These are phyloP conservation scores for Aurelia aurita complex sp. Pacific DNA, from an alignment of 30 jellyfish, hydroid and myxozoan genomes.

Conservation along the genomic window DNA sequence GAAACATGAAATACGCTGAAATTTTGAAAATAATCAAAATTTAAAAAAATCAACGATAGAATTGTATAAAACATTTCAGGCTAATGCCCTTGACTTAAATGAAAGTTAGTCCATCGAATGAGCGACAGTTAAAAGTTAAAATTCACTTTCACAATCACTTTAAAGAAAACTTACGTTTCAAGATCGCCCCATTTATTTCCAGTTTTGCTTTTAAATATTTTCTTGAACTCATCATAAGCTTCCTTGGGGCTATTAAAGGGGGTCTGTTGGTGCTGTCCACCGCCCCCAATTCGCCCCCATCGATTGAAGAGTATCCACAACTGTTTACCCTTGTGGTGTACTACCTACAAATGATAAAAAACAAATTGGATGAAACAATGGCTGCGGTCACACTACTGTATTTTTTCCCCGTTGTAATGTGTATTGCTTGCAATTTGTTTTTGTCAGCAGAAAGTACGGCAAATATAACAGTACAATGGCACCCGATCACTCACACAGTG, in stretches of 20 bases:
- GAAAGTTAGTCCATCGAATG: too few relatives aligned
- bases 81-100: too few relatives aligned
- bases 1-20: too few relatives aligned
- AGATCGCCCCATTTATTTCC: constrained; percentile 75
- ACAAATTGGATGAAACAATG: background rate
- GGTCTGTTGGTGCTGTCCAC: constrained; percentile 87
- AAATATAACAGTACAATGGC: too few relatives aligned
- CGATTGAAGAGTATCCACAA: constrained; percentile 78
- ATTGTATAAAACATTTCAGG: too few relatives aligned
- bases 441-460: background rate
- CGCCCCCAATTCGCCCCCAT: constrained; percentile 80
- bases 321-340: constrained; percentile 69
- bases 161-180: constrained; percentile 7
- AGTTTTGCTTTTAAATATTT: constrained; percentile 75
- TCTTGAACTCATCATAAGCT: constrained; percentile 72
- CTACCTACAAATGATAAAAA: constrained; percentile 39
- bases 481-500: too few relatives aligned
- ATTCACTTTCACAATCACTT: too few relatives aligned
- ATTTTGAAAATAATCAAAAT: too few relatives aligned
- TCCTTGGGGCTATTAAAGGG: constrained; percentile 75
- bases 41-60: too few relatives aligned
- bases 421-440: too few relatives aligned
- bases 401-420: background rate
- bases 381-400: background rate
- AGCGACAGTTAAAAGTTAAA: too few relatives aligned